phyloP scores from a whole-genome alignment of 2,888 invertebrate genomes.

The Cybosia mesomella region DNA sequence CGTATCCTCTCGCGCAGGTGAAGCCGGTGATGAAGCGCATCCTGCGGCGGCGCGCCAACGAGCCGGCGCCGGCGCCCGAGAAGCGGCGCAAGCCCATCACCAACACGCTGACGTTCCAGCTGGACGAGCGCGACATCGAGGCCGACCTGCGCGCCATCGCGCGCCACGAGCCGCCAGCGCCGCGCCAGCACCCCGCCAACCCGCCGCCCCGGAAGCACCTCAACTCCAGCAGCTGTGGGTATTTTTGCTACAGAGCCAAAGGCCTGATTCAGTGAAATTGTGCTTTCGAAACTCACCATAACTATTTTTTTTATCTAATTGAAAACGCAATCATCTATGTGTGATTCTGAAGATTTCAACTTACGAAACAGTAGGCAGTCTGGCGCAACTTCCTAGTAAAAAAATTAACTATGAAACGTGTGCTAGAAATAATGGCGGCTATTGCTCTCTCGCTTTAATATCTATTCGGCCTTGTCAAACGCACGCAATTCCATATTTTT shows the following conservation, averaged over 20 bases:
- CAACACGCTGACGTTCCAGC: constrained; percentile 94
- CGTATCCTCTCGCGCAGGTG: constrained; percentile 78
- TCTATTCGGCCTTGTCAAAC: too few species aligned
- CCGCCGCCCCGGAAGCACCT: constrained; percentile 71
- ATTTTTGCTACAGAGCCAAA: background rate
- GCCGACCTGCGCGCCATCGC: constrained; percentile 94
- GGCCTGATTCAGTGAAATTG: too few species aligned
- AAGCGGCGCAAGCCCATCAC: constrained; percentile 95
- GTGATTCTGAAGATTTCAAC: too few species aligned
- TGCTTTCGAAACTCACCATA: too few species aligned
- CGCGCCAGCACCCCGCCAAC: constrained; percentile 68
- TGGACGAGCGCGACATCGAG: constrained; percentile 96
- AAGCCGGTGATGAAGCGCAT: constrained; percentile 98
- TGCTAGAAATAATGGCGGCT: too few species aligned
- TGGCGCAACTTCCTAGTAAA: too few species aligned
- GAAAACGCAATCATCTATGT: too few species aligned
- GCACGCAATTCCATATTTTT: too few species aligned
- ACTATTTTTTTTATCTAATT: too few species aligned
- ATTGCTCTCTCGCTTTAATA: too few species aligned
- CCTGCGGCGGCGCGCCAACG: constrained; percentile 96
- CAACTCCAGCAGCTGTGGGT: constrained; percentile 75
- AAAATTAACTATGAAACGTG: too few species aligned
- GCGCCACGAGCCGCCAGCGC: constrained; percentile 72
- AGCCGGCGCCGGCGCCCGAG: constrained; percentile 95
- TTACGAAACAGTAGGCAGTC: too few species aligned